phyloP scores from a whole-genome alignment of 2,797 vertebrate genomes.

The Lacerta bilineata region DNA sequence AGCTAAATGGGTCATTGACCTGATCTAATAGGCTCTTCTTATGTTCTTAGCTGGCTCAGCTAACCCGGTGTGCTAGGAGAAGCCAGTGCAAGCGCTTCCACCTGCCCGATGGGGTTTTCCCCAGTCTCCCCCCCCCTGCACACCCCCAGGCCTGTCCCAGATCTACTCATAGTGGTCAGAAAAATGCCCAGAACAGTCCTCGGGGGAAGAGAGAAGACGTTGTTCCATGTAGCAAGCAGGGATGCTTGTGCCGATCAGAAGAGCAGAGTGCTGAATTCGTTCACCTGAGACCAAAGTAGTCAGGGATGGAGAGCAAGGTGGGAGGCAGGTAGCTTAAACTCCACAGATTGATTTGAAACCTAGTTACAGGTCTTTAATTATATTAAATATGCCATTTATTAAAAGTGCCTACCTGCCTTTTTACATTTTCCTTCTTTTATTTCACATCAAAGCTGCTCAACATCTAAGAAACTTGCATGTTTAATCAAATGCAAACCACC shows the following conservation, averaged over 20 bases:
- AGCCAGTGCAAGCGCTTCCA: no score
- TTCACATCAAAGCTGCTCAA: not conserved
- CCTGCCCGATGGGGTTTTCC: no score
- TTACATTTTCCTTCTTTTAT: not conserved
- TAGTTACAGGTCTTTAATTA: not conserved
- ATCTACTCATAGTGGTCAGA: no score
- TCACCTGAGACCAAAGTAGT: not conserved
- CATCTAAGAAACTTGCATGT: slow-evolving; percentile 9
- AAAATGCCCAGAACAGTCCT: no score
- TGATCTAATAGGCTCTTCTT: no score
- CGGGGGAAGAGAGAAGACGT: no score
- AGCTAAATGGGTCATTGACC: no score
- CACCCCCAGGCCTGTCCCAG: no score
- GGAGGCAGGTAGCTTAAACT: not conserved
- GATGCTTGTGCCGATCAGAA: not conserved
- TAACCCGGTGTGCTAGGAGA: no score
- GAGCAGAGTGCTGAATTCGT: no score
- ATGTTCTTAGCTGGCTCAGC: no score
- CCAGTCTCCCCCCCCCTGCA: no score
- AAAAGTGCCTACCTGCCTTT: not conserved
- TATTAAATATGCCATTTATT: not conserved
- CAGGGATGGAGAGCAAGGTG: not conserved
- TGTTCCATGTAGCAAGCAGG: not conserved
- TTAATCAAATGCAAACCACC: slow-evolving; percentile 21
- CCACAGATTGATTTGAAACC: not conserved